Percentiles rank a stretch among this genome's conserved stretches.
phyloP scores from a whole-genome alignment of 2,888 invertebrate species.

The Scaptomyza polygonia region DNA sequence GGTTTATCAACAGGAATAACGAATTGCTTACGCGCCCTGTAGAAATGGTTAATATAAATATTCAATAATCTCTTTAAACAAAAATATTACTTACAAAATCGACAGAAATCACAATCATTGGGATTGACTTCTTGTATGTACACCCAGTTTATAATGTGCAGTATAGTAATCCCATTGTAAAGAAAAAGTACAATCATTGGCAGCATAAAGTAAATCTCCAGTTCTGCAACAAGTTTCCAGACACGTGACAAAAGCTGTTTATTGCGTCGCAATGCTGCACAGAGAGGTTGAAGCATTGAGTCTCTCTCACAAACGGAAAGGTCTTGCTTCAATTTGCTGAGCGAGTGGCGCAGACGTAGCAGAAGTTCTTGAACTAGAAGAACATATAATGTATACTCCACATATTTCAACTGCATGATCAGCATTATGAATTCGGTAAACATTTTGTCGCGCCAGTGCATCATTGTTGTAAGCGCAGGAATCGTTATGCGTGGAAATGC shows the following conservation, averaged over 20 bases:
- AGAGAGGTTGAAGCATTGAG: slow-evolving; percentile 37
- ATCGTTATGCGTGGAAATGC: slow-evolving; percentile 29
- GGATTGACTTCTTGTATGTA: slow-evolving; percentile 46
- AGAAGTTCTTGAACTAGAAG: slow-evolving; percentile 65
- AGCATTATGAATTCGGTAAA: slow-evolving; percentile 50
- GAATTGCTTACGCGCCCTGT: slow-evolving; percentile 54
- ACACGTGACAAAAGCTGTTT: slow-evolving; percentile 65
- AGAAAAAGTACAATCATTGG: slow-evolving; percentile 60
- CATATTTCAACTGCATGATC: slow-evolving; percentile 58
- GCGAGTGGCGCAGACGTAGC: slow-evolving; percentile 43
- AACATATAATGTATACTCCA: slow-evolving; percentile 69
- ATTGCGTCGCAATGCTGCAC: slow-evolving; percentile 58
- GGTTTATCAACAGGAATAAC: slow-evolving; percentile 38
- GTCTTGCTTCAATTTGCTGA: slow-evolving; percentile 54
- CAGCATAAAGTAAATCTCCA: slow-evolving; percentile 68
- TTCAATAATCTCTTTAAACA: background rate
- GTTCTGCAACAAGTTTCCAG: slow-evolving; percentile 67
- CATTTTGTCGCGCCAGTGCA: slow-evolving; percentile 29
- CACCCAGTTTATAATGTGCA: slow-evolving; percentile 75
- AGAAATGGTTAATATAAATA: background rate
- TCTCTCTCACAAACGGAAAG: slow-evolving; percentile 32
- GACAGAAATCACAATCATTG: slow-evolving; percentile 34
- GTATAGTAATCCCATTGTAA: slow-evolving; percentile 60
- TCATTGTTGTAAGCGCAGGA: slow-evolving; percentile 22
- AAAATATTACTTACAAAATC: slow-evolving; percentile 41